Base-by-base conservation (phyloP, 1,140 invertebrate species). In the Trichogramma pretiosum region DNA sequence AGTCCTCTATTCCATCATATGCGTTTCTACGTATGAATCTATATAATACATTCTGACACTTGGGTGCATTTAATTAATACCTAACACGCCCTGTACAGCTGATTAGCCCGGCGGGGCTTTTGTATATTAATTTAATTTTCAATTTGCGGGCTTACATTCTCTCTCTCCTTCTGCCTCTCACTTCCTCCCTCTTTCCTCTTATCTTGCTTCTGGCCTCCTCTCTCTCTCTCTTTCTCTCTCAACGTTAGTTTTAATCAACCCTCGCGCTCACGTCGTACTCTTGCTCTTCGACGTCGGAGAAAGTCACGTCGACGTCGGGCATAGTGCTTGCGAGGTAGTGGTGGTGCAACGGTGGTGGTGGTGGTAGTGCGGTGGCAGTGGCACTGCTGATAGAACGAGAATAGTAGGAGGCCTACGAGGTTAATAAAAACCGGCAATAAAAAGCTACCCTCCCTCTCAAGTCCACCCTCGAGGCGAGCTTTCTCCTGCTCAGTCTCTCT, bases 81-180 rank as follows among this genome's bases (percentile, higher is more conserved):
- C n/a, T n/a, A n/a, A n/a, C n/a, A n/a, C n/a, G n/a, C n/a, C n/a
- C n/a, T 63, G 64, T 66, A 65, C 63, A 64, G 62, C 63, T 66
- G 66, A 67, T 67, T 67, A 67, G 62, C 56, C 49, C 45, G 52
- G 51, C 47, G 32, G 52, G 57, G 55, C 57, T 66, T 69, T 70
- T 69, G 67, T 69, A 65, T 70, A 72, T 72, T 72, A 71, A 72
- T 72, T 72, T 72, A 72, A 72, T 72, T 72, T 72, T 72, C 68
- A 71, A 71, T 71, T 64, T 72, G 67, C 67, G 64, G 64, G 67
- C 64, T 70, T n/a, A n/a, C n/a, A n/a, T n/a, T n/a, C n/a, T n/a
- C n/a, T n/a, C n/a, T n/a, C n/a, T n/a, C n/a, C n/a, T n/a, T n/a
- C n/a, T n/a, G n/a, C n/a, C n/a, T n/a, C n/a, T n/a, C n/a, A n/a